A percentile compares a stretch with the other conserved stretches of the same genome.
Conservation (phyloP, 2,113 vertebrate species). For the Glaucidium brasilianum region DNA sequence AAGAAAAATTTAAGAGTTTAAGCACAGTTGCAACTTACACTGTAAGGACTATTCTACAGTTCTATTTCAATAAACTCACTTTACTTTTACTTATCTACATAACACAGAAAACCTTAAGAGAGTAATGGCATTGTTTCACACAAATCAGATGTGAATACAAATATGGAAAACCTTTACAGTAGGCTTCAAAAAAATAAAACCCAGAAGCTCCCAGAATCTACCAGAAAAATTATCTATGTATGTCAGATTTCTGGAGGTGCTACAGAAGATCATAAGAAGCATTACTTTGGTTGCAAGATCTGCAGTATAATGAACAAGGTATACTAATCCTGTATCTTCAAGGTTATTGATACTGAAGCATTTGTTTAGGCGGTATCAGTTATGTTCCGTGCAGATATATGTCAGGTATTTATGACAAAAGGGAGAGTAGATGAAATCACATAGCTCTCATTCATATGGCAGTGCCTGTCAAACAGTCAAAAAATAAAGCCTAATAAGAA, state of each 20-base stretch:
- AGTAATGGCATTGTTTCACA: neutral
- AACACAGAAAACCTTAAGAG: neutral
- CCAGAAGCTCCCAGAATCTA: neutral
- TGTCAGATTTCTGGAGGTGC: neutral
- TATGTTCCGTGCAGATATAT: neutral
- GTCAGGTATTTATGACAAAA: neutral
- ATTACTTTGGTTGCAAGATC: neutral
- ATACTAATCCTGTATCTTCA: neutral
- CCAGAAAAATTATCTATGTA: neutral
- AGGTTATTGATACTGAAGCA: neutral
- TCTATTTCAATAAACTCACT: neutral
- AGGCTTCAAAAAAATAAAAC: neutral
- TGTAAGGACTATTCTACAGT: neutral
- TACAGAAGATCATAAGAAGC: neutral
- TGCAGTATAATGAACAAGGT: neutral
- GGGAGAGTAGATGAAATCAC: neutral
- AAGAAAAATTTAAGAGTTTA: neutral
- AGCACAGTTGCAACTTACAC: neutral
- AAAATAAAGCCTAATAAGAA: neutral
- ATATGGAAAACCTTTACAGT: accelerated
- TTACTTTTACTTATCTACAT: neutral
- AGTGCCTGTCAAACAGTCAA: neutral
- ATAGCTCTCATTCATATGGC: neutral
- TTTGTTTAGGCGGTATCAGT: neutral
- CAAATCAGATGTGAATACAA: neutral